phyloP scores from a whole-genome alignment of 2,888 invertebrate genomes.

The Stenodema calcarata region DNA sequence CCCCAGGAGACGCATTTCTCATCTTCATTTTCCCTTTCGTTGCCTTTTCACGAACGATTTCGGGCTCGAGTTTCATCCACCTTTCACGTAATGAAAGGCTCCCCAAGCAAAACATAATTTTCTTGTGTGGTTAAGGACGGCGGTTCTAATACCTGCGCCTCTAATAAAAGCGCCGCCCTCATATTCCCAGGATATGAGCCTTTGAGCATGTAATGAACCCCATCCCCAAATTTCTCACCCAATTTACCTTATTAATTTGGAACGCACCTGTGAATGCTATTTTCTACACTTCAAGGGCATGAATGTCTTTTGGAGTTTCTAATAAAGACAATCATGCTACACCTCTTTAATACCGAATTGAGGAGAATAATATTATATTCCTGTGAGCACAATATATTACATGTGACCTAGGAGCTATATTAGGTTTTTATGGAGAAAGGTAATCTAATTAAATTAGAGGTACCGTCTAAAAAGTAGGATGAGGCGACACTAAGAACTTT shows the following conservation, averaged over 20 bases:
- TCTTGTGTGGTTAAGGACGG: not conserved
- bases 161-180: not conserved
- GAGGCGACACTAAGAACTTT: no score
- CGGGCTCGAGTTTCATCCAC: conserved; percentile 5
- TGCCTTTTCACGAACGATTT: not conserved
- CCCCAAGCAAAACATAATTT: conserved; percentile 5
- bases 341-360: not conserved
- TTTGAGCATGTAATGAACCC: not conserved
- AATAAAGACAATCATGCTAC: not conserved
- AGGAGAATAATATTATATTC: no score
- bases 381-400: no score
- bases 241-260: not conserved
- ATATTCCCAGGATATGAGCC: not conserved
- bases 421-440: no score
- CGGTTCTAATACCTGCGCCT: not conserved
- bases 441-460: no score
- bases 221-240: not conserved
- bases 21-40: conserved; percentile 25
- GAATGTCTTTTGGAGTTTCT: not conserved
- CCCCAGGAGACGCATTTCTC: conserved; percentile 1
- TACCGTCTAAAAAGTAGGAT: no score
- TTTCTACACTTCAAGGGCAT: not conserved
- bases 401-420: no score
- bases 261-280: not conserved
- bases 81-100: not conserved